Evolutionary conservation across 2,888 invertebrate species (phyloP), one percentile per base, ranked within the genome.

Genomic region (Philaethria dido): DNA sequence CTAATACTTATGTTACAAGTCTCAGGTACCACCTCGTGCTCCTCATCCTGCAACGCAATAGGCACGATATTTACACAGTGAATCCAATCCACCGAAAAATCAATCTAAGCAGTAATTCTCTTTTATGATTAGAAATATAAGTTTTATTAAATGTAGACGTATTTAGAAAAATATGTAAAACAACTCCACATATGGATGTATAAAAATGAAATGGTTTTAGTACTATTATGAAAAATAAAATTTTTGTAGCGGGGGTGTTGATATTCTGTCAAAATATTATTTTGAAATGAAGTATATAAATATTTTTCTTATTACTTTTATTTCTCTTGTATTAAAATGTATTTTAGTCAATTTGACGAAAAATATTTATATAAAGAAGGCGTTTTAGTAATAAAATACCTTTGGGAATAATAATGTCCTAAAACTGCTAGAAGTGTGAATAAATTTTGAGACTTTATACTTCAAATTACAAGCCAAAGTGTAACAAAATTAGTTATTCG

Each of bases 261-360:
- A 13, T 22, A 47, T 13, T 13, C 39, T 48, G 5, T 48, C 48
- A 48, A 22, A 20, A 48, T 48, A 48, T 48, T 48, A 48, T 48
- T 5, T 5, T 14, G 22, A 22, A 48, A 22, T 20, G 20, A 48
- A 6, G 14, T 48, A 20, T 48, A 2, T 48, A 6, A 20, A 14
- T 48, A 22, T 22, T 48, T 22, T 48, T 22, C 39, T 39, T 39
- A 39, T 39, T 13, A 39, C 39, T 11, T 13, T 13, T 13, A 39
- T 39, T 1, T 39, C 13, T 13, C 39, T 39, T 13, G 13, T 33
- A 33, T 33, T 33, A 8, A 8, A 39, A 39, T 39, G 13, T 39
- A 39, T 39, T 39, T 39, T 13, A 39, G 13, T 39, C 13, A 39
- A 39, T 39, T 39, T 39, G 33, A 33, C 4, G 13, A 39, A 13